Evolutionary conservation across 2,797 vertebrate genomes (phyloP), one percentile per base, ranked within the genome.

Genomic region (Kryptolebias ocellatus): DNA sequence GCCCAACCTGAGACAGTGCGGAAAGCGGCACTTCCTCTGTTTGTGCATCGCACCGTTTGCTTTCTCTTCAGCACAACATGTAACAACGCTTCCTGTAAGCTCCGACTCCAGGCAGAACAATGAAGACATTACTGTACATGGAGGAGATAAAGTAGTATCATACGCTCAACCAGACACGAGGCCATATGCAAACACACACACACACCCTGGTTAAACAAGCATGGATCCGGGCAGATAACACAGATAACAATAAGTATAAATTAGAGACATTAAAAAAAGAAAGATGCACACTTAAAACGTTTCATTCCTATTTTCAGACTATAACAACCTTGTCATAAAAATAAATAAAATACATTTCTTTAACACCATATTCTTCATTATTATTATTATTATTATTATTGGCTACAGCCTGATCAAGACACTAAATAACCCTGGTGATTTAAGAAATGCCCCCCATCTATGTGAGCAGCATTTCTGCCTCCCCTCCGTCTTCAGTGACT

Each of bases 1-100:
- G 44, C 70, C 39, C 28, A 46, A 62, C 52, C 4, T 34, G 65
- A 74, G 62, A 17, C 58, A n/a, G 8, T 31, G 37, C 78, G 59
- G 64, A 64, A 79, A 78, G 72, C 55, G 10, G 65, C 71, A 45
- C 85, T 89, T 90, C 90, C 86, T 89, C 80, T 70, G 83, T 87
- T 89, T 84, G 82, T 81, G 70, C 67, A 60, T 77, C 57, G 72
- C 67, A 3, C 39, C 2, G 60, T 79, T 84, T 70, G 70, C 64
- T 53, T 81, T 74, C 42, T 65, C 68, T 69, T 61, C 62, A 61
- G 51, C 11, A 8, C 59, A 53, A 56, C 10, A 27, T 81, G 68
- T 53, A 73, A 77, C 61, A 57, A 74, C 60, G 64, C 81, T 88
- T 88, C 89, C 90, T 86, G 75, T 34, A 1, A 78, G 68, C 78